Evolutionary conservation across 2,888 invertebrate genomes (phyloP), one percentile per base, ranked within the genome.

Genomic region (Aphelenchoides bicaudatus): DNA sequence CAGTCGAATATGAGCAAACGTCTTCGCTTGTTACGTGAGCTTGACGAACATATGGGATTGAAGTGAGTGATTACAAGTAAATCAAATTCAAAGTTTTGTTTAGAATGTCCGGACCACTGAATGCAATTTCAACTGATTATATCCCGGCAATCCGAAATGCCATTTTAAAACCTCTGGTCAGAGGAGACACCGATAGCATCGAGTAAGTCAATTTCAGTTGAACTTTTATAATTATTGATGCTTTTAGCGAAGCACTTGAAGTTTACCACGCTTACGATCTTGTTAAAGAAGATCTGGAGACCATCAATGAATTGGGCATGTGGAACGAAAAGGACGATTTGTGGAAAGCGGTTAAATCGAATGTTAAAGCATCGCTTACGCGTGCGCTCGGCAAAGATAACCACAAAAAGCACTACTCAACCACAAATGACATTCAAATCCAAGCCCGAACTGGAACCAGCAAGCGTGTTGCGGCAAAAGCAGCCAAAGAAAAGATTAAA

Each of bases 331-430:
- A 53, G 13, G n/a, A 71, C 68, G 88, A 91, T 80, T 87, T 88
- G 0, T 86, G 88, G 82, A 85, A 86, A 49, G 81, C 85, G 60
- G 83, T 98, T 25, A 77, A 75, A 30, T 68, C 81, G 10, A 82
- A 82, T 79, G 87, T 90, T 0, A 96, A 96, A 83, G 86, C 91
- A 0, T 90, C 93, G 0, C 87, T 98, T 80, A 98, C 96, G 0
- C 85, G 92, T 39, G 84, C 88, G 0, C 91, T 90, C 80, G 98
- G 96, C 81, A 94, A 94, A 80, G 86, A 86, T 65, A 84, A 86
- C 0, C 83, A 85, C 48, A 84, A 88, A 56, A 84, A 88, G 55
- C 89, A 91, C 0, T 93, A 91, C 80, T 86, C 89, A 29, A 58
- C 49, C 49, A 25, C 27, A 10, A 25, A 19, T 10, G 49, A 48